phyloP scores from a whole-genome alignment of 92 coral and sea anemone genomes.

The Epizoanthus illoricatus region DNA sequence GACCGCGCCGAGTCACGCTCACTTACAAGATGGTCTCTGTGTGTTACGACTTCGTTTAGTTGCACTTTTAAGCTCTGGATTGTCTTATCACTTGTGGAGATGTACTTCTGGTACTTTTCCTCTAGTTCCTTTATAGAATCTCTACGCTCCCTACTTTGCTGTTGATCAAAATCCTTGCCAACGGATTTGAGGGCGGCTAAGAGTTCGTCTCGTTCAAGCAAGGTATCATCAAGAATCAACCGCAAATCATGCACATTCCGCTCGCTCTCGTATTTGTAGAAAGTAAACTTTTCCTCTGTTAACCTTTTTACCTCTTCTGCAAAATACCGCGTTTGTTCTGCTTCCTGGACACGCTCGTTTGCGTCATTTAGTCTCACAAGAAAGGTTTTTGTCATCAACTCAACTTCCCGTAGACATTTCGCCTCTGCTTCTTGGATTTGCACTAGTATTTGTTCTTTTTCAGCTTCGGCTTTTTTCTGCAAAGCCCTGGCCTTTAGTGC shows the following conservation, averaged over 20 bases:
- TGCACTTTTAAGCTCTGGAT: conserved; percentile 81
- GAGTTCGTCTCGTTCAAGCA: conserved; percentile 82
- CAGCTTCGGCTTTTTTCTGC: conserved; percentile 83
- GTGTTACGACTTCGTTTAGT: conserved; percentile 60
- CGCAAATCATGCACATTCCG: conserved; percentile 69
- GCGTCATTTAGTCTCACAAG: conserved; percentile 74
- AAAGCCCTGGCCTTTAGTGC: conserved; percentile 76
- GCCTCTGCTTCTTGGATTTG: conserved; percentile 77
- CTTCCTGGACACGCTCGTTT: conserved; percentile 74
- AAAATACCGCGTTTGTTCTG: conserved; percentile 64
- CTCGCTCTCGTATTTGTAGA: conserved; percentile 81
- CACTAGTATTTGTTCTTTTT: conserved; percentile 52
- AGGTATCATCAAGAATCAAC: conserved; percentile 67
- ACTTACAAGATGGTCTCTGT: conserved; percentile 57
- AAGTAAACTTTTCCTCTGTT: conserved; percentile 84
- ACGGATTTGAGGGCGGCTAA: conserved; percentile 69
- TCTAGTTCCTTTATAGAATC: conserved; percentile 73
- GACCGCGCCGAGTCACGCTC: conserved; percentile 57
- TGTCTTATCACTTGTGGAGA: conserved; percentile 81
- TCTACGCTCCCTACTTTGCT: conserved; percentile 49
- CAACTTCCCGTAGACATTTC: conserved; percentile 81
- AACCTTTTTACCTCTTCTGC: conserved; percentile 80
- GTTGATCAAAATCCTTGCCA: conserved; percentile 64
- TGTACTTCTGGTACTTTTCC: conserved; percentile 70
- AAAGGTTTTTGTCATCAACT: conserved; percentile 73